A percentile compares a stretch with the other conserved stretches of the same genome.
Evolutionary conservation across 1,140 invertebrate genomes (phyloP).

Genomic region (Heliconius himera): DNA sequence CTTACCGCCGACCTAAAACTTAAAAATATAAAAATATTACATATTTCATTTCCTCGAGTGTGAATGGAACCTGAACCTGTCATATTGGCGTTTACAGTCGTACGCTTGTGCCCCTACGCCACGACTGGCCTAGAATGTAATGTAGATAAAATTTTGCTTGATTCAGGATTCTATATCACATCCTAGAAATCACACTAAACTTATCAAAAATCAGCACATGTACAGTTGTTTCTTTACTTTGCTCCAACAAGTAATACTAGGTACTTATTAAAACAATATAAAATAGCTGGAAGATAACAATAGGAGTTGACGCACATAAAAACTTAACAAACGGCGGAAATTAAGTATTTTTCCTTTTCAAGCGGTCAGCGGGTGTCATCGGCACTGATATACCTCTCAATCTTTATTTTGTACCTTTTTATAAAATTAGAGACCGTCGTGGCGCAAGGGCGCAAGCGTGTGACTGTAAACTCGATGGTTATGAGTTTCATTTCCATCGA

Average conservation of each 20-base stretch:
- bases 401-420: no score
- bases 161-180: no score
- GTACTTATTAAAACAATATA: slow-evolving; percentile 18
- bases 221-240: not conserved
- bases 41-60: no score
- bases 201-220: no score
- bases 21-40: no score
- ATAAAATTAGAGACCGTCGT: not conserved
- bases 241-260: not conserved
- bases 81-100: no score
- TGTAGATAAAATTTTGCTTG: no score
- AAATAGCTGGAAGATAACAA: slow-evolving; percentile 19
- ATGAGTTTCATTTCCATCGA: not conserved
- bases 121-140: no score
- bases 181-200: no score
- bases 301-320: slow-evolving; percentile 8
- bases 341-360: slow-evolving; percentile 10
- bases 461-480: not conserved
- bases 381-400: not conserved
- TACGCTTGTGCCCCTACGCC: no score
- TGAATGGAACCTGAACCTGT: no score
- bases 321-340: slow-evolving; percentile 17
- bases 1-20: no score
- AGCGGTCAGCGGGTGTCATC: slow-evolving; percentile 10
- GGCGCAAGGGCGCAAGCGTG: not conserved